phyloP scores from a whole-genome alignment of 2,888 invertebrate species.

The Acronicta alni region DNA sequence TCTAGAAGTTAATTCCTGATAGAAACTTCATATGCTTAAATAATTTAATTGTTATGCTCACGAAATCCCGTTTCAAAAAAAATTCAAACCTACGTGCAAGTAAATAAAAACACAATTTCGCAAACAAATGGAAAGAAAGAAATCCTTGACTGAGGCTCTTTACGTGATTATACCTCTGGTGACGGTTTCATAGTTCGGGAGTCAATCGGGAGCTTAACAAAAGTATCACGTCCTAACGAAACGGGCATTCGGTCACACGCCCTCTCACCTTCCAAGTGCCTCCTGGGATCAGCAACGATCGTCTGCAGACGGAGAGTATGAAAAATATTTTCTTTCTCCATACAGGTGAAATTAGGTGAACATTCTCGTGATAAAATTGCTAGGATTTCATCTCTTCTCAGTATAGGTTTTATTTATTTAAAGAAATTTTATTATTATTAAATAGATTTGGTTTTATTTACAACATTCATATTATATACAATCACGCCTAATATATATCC shows the following conservation, averaged over 20 bases:
- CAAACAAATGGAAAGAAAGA: slow-evolving; percentile 23
- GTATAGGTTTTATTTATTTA: too few relatives aligned
- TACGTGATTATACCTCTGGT: slow-evolving; percentile 54
- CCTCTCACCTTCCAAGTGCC: slow-evolving; percentile 65
- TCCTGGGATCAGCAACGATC: slow-evolving; percentile 59
- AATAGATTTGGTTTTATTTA: neutral
- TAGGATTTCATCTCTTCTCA: too few relatives aligned
- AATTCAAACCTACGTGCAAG: slow-evolving; percentile 7
- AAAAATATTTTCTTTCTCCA: slow-evolving; percentile 49
- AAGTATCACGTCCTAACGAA: slow-evolving; percentile 74
- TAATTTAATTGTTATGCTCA: too few relatives aligned
- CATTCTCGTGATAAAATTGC: too few relatives aligned
- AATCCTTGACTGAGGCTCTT: slow-evolving; percentile 43
- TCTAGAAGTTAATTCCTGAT: too few relatives aligned
- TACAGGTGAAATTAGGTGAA: slow-evolving; percentile 13
- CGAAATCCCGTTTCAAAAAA: too few relatives aligned
- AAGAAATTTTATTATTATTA: too few relatives aligned
- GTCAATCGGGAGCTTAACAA: slow-evolving; percentile 70
- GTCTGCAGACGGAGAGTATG: slow-evolving; percentile 35
- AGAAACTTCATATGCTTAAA: too few relatives aligned
- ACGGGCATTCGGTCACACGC: slow-evolving; percentile 75
- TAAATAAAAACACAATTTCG: slow-evolving; percentile 27
- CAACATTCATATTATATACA: neutral
- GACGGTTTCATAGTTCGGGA: slow-evolving; percentile 51
- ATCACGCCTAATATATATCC: too few relatives aligned